Conservation (phyloP, 2,113 vertebrate species). For the Alaudala cheleensis region DNA sequence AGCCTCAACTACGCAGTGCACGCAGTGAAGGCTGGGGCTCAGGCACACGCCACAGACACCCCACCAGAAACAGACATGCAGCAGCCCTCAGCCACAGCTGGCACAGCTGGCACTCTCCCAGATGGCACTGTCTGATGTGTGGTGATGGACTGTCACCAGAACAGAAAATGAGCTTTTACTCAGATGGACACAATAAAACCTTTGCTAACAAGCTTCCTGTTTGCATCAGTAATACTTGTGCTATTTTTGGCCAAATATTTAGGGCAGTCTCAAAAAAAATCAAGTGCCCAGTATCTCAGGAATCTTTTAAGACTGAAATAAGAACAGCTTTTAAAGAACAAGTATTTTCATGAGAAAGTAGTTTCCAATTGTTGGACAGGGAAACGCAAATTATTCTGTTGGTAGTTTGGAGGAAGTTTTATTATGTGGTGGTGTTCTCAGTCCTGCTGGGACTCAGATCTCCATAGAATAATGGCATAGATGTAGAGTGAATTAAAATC, state of each 20-base stretch:
- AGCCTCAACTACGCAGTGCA: constrained; percentile 91
- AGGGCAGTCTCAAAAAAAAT: neutral
- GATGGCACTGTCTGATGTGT: neutral
- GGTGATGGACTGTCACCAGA: neutral
- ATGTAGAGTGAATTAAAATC: neutral
- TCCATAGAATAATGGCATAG: neutral
- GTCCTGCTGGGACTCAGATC: neutral
- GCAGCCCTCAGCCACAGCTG: neutral
- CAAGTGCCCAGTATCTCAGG: neutral
- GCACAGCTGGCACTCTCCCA: neutral
- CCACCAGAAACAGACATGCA: neutral
- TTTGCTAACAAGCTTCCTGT: neutral
- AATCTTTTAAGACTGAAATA: neutral
- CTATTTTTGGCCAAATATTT: neutral
- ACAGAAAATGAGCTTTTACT: neutral
- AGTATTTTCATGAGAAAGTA: neutral
- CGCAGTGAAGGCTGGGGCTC: constrained; percentile 75
- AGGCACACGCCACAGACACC: neutral
- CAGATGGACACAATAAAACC: constrained; percentile 29
- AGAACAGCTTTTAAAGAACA: neutral
- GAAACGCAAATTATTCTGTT: neutral
- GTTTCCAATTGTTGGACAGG: neutral
- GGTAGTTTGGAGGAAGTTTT: neutral
- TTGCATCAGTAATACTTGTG: neutral
- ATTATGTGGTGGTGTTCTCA: neutral